Conservation (phyloP, 2,888 invertebrate species). For the Ochropleura leucogaster region DNA sequence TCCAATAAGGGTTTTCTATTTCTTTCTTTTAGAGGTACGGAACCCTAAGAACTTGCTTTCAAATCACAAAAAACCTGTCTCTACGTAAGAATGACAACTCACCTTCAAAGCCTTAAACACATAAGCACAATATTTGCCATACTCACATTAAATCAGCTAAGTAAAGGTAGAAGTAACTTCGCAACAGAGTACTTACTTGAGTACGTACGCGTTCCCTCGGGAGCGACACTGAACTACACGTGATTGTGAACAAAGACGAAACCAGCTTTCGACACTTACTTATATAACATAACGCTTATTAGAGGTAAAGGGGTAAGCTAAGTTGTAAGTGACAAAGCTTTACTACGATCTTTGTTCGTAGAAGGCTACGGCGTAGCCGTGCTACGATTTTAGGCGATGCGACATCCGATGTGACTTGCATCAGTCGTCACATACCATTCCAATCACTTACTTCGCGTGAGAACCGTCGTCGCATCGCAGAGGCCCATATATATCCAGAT, state of each 20-base stretch:
- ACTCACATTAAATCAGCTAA: conserved; percentile 44
- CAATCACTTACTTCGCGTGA: no score
- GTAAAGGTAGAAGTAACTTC: conserved; percentile 59
- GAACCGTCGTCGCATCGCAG: no score
- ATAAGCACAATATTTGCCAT: conserved; percentile 39
- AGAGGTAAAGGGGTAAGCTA: conserved; percentile 12
- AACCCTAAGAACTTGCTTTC: background rate
- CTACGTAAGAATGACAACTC: background rate
- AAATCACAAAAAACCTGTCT: background rate
- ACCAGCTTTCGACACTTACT: conserved; percentile 35
- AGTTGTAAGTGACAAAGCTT: conserved; percentile 39
- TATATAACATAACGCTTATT: conserved; percentile 31
- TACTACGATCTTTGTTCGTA: background rate
- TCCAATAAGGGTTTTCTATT: no score
- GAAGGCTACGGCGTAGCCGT: conserved; percentile 35
- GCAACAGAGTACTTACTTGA: conserved; percentile 46
- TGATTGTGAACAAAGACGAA: conserved; percentile 47
- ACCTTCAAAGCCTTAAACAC: conserved; percentile 19
- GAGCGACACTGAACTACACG: conserved; percentile 41
- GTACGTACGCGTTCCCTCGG: conserved; percentile 34
- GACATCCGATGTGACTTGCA: no score
- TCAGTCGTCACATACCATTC: no score
- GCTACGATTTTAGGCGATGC: conserved; percentile 16
- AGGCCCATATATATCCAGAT: no score
- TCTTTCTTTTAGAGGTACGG: no score